phyloP scores from a whole-genome alignment of 2,797 vertebrate genomes.

The Micromesistius poutassou region DNA sequence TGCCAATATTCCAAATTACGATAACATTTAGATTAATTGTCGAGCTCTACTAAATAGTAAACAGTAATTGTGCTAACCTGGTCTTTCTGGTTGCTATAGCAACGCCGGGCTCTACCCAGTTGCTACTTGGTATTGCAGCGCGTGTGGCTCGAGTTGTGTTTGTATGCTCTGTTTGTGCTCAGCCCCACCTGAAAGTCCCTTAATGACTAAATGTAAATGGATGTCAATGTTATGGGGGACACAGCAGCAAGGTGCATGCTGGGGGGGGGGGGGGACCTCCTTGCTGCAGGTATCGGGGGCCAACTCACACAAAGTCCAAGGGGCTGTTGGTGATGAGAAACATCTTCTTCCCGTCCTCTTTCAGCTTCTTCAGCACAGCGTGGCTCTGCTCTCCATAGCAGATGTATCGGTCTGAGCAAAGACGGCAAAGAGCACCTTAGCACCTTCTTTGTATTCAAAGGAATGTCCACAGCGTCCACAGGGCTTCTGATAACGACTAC shows the following conservation, averaged over 20 bases:
- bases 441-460: neutral
- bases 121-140: no score
- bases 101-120: neutral
- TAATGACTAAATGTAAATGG: neutral
- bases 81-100: neutral
- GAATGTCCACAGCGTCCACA: neutral
- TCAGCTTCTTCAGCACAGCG: conserved; percentile 89
- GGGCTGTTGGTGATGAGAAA: conserved; percentile 99
- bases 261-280: no score
- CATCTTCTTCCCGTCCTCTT: conserved; percentile 94
- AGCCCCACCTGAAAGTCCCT: neutral
- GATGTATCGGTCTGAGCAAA: conserved; percentile 86
- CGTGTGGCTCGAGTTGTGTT: no score
- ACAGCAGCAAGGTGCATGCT: no score
- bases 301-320: conserved; percentile 95
- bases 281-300: no score
- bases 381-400: conserved; percentile 93
- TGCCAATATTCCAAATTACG: neutral
- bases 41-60: neutral
- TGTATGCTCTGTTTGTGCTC: neutral
- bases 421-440: neutral
- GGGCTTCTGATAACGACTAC: neutral
- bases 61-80: neutral
- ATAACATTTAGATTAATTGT: neutral
- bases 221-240: neutral